phyloP scores from a whole-genome alignment of 2,888 invertebrate genomes.

The Endotricha flammealis region DNA sequence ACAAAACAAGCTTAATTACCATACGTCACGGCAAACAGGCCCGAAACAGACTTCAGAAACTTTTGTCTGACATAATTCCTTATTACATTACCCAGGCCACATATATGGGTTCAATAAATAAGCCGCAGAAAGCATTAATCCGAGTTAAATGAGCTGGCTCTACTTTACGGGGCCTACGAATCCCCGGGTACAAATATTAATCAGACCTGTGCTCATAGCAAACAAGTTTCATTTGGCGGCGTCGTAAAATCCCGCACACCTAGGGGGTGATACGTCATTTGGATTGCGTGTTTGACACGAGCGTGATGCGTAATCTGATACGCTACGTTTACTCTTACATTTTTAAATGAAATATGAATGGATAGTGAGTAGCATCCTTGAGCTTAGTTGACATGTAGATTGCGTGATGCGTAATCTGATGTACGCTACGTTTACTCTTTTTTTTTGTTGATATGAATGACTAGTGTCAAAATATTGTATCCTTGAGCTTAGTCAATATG shows the following conservation, averaged over 20 bases:
- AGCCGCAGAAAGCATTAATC: conserved; percentile 39
- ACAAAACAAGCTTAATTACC: not conserved
- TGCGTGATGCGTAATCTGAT: no score
- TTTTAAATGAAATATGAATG: no score
- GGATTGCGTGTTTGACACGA: conserved; percentile 30
- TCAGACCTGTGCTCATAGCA: conserved; percentile 22
- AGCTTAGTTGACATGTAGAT: no score
- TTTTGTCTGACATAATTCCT: conserved; percentile 24
- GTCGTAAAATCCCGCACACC: conserved; percentile 29
- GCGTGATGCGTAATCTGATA: not conserved
- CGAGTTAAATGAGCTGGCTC: conserved; percentile 46
- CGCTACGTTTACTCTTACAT: no score
- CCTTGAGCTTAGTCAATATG: no score
- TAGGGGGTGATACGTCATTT: conserved; percentile 29
- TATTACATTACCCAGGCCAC: conserved; percentile 28
- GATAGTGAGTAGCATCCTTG: no score
- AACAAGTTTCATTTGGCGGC: conserved; percentile 32
- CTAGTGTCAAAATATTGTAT: no score
- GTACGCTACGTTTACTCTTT: no score
- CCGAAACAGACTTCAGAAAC: no score
- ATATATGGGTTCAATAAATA: conserved; percentile 36
- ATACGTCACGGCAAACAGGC: not conserved
- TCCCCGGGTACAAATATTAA: conserved; percentile 35
- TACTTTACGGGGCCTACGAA: conserved; percentile 15
- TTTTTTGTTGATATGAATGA: no score